A percentile compares a stretch with the other conserved stretches of the same genome.
Conservation (phyloP, 2,797 vertebrate species). For the Crocodylus rhombifer region DNA sequence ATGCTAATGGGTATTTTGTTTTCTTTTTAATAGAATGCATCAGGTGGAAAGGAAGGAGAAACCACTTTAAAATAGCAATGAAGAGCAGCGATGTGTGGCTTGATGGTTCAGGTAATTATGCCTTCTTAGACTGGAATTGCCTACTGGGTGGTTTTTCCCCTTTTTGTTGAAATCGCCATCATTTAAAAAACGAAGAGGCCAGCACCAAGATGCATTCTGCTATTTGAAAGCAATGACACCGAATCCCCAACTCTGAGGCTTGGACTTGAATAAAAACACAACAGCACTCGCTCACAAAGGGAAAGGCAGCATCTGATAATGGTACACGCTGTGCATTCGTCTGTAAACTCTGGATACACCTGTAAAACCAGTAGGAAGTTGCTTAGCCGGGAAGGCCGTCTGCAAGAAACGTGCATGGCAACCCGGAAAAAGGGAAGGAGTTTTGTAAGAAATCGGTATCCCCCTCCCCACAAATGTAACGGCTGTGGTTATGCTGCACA, state of each 20-base stretch:
- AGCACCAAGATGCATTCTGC: background rate
- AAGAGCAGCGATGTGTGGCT: background rate
- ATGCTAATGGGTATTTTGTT: background rate
- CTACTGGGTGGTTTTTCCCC: background rate
- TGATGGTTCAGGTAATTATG: background rate
- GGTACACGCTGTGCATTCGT: background rate
- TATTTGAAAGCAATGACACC: constrained; percentile 11
- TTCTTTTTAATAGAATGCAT: background rate
- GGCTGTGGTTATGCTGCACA: background rate
- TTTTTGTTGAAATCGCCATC: background rate
- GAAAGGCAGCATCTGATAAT: background rate
- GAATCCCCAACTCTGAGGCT: constrained; percentile 6
- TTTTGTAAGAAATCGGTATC: background rate
- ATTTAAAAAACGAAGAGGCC: constrained; percentile 2
- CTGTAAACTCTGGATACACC: background rate
- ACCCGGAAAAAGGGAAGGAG: background rate
- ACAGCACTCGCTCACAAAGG: background rate
- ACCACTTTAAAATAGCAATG: background rate
- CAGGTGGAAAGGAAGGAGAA: background rate
- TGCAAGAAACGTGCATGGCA: background rate
- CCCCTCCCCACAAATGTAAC: background rate
- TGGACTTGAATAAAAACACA: background rate
- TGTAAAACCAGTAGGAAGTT: background rate
- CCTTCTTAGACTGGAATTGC: background rate
- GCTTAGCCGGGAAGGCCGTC: fast-evolving